phyloP scores from a whole-genome alignment of 2,888 invertebrate species.

The Drosophila phalerata region DNA sequence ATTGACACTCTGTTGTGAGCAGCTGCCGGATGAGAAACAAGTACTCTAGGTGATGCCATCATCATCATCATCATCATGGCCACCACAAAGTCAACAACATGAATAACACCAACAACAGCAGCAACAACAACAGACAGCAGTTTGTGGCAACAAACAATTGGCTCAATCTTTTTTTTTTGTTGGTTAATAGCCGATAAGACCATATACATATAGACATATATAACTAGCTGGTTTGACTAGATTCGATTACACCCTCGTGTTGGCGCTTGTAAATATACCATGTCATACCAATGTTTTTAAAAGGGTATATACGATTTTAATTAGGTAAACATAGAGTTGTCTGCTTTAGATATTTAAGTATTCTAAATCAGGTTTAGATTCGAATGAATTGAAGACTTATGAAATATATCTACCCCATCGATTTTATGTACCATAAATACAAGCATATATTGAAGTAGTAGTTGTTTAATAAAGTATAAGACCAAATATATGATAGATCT shows the following conservation, averaged over 20 bases:
- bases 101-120: not conserved
- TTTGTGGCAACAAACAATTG: conserved; percentile 3
- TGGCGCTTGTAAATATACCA: conserved; percentile 8
- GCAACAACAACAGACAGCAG: no score
- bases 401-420: no score
- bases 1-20: conserved; percentile 69
- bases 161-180: conserved; percentile 4
- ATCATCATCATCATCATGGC: conserved; percentile 22
- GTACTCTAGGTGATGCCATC: conserved; percentile 31
- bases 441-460: no score
- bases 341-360: no score
- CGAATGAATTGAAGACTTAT: no score
- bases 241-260: not conserved
- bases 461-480: no score
- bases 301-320: not conserved
- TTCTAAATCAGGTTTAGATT: no score
- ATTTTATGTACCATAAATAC: no score
- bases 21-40: conserved; percentile 56
- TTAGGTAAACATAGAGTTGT: not conserved
- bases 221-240: conserved; percentile 3
- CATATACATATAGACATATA: not conserved
- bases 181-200: conserved; percentile 11
- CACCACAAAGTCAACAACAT: not conserved
- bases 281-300: not conserved
- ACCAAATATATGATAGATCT: no score